Evolutionary conservation across 92 coral and sea anemone genomes (phyloP).

Genomic region (Porites rus): DNA sequence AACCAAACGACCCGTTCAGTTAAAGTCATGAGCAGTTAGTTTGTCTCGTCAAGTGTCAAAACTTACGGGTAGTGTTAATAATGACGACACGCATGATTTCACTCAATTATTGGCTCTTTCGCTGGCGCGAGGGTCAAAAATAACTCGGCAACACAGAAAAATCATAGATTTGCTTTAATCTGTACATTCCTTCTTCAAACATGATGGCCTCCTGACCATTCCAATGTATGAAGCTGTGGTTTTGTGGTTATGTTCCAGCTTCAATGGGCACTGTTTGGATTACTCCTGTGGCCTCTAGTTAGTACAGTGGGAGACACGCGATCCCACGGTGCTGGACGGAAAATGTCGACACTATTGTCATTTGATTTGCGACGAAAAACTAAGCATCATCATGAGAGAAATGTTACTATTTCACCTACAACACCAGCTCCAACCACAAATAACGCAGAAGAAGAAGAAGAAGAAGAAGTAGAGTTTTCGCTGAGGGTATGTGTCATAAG

Average conservation of each 20-base stretch:
- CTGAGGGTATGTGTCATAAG: conserved; percentile 63
- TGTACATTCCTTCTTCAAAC: neutral
- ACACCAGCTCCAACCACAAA: conserved; percentile 21
- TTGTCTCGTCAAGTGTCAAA: conserved; percentile 52
- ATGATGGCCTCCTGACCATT: conserved; percentile 32
- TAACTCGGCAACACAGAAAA: neutral
- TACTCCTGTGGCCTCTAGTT: conserved; percentile 28
- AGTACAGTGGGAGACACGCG: conserved; percentile 9
- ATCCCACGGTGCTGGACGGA: conserved; percentile 16
- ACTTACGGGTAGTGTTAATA: conserved; percentile 67
- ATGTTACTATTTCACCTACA: conserved; percentile 29
- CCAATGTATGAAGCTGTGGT: conserved; percentile 62
- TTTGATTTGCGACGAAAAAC: conserved; percentile 80
- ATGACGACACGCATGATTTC: conserved; percentile 83
- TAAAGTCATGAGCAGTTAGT: conserved; percentile 18
- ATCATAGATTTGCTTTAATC: neutral
- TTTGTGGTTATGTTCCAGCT: conserved; percentile 73
- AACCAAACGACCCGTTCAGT: no score
- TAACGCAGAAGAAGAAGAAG: conserved; percentile 73
- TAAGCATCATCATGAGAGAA: conserved; percentile 77
- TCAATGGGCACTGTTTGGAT: conserved; percentile 66
- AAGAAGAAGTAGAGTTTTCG: conserved; percentile 84
- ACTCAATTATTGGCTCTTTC: conserved; percentile 43
- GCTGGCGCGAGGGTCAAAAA: conserved; percentile 33
- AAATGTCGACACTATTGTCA: conserved; percentile 71